Base-by-base conservation (phyloP, 1,140 invertebrate species). In the Alviniconcha marisindica region DNA sequence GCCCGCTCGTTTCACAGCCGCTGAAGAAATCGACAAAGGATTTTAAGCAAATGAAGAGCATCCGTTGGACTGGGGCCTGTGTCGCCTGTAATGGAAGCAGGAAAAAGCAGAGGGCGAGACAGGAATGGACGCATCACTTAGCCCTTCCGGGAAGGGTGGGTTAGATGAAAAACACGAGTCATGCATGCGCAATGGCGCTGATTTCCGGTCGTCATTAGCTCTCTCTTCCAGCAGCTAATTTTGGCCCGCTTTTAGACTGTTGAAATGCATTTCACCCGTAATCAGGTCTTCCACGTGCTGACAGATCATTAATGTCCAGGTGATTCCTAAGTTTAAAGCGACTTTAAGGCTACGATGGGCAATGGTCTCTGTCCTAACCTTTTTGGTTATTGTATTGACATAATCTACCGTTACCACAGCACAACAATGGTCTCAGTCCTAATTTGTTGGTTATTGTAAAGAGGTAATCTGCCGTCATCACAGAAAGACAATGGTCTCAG, bases 111-210 rank as follows among this genome's bases (percentile, higher is more conserved):
- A 69, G 18, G 56, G 36, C 28, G 33, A 21, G 38, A n/a, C 78
- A 80, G 78, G 60, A 80, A 80, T n/a, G 66, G 78, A 69, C 78
- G 60, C 78, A 69, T 66, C 78, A 80, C 78, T 80, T 69, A 69
- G 78, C 40, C 78, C 69, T 80, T 80, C 78, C 78, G 78, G 73
- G 73, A 44, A 33, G 42, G 51, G 36, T 60, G 60, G 12, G 40
- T 12, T 24, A 66, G 24, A 2, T 40, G 31, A 28, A 56, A 80
- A 80, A 80, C 56, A 66, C 38, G 36, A 40, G 36, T 42, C 38
- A 48, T 15, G 78, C 60, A 44, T 44, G 78, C 78, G 60, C 60
- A 66, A 44, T 44, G 78, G n/a, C 71, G 24, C 28, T 60, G 60
- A 78, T 44, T 66, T 80, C 78, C 78, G 78, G 78, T 80, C 28